These are phyloP conservation scores for Caenorhabditis inopinata DNA, from an alignment of 1,140 invertebrate genomes.

Conservation along the genomic window DNA sequence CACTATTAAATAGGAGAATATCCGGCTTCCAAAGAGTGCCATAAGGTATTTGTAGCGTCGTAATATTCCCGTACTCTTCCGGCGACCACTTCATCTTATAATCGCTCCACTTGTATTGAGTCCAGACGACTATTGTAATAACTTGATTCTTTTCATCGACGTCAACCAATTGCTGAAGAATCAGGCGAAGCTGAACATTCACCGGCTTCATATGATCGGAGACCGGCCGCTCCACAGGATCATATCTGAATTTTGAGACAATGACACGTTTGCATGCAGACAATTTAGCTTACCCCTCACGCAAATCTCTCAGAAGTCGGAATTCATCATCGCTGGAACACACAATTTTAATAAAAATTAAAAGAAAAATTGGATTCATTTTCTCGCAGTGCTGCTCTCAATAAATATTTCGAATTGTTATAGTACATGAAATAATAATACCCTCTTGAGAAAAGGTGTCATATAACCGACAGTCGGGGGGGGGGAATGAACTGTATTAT, in stretches of 20 bases:
- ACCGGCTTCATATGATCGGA: constrained; percentile 92
- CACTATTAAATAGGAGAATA: constrained; percentile 70
- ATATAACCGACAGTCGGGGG: not conserved
- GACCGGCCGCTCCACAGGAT: constrained; percentile 92
- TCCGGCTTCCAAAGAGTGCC: constrained; percentile 59
- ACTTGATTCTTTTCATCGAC: constrained; percentile 71
- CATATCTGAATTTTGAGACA: constrained; percentile 72
- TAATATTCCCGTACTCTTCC: constrained; percentile 86
- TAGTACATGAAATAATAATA: no score
- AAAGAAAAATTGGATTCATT: not conserved
- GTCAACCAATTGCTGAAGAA: constrained; percentile 99
- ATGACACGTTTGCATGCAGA: not conserved
- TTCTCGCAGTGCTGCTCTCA: no score
- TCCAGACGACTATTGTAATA: constrained; percentile 61
- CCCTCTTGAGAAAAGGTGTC: no score
- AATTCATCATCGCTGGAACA: constrained; percentile 39
- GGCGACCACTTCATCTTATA: constrained; percentile 77
- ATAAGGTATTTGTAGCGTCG: constrained; percentile 82
- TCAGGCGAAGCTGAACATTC: constrained; percentile 91
- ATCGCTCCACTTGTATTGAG: constrained; percentile 56
- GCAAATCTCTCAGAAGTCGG: constrained; percentile 37
- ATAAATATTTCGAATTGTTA: no score
- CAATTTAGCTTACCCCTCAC: not conserved
- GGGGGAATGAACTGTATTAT: not conserved
- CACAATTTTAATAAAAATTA: not conserved